Evolutionary conservation across 2,113 vertebrate genomes (phyloP).

Genomic region (Chamaea fasciata): DNA sequence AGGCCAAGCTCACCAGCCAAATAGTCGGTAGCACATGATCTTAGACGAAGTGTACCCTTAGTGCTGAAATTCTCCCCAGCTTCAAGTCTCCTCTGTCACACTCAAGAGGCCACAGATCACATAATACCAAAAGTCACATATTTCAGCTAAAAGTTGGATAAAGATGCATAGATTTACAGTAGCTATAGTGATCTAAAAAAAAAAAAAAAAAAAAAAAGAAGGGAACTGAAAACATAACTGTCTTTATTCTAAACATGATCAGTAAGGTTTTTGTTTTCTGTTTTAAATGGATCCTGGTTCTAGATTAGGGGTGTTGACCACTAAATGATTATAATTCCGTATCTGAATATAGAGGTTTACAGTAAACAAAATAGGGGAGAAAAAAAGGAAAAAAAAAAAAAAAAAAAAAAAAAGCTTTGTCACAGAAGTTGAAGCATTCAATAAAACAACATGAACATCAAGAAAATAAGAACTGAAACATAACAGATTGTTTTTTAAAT

Average conservation of each 20-base stretch:
- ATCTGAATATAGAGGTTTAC: background rate
- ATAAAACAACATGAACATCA: background rate
- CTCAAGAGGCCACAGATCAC: background rate
- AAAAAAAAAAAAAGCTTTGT: background rate
- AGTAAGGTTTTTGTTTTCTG: background rate
- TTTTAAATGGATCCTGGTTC: background rate
- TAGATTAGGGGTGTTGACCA: background rate
- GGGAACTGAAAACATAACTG: background rate
- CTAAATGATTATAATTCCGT: background rate
- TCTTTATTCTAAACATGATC: background rate
- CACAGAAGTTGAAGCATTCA: background rate
- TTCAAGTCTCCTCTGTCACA: background rate
- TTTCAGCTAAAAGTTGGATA: background rate
- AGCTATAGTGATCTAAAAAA: background rate
- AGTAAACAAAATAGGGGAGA: background rate
- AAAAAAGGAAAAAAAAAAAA: background rate
- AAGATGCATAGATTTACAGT: background rate
- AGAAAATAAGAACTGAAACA: background rate
- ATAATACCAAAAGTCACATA: background rate
- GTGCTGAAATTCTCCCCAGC: background rate
- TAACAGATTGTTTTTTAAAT: background rate
- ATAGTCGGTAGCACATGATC: background rate
- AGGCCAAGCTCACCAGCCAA: background rate
- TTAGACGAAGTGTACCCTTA: background rate
- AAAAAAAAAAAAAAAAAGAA: background rate